Evolutionary conservation across 2,797 vertebrate species (phyloP).

Genomic region (Cyclura pinguis): DNA sequence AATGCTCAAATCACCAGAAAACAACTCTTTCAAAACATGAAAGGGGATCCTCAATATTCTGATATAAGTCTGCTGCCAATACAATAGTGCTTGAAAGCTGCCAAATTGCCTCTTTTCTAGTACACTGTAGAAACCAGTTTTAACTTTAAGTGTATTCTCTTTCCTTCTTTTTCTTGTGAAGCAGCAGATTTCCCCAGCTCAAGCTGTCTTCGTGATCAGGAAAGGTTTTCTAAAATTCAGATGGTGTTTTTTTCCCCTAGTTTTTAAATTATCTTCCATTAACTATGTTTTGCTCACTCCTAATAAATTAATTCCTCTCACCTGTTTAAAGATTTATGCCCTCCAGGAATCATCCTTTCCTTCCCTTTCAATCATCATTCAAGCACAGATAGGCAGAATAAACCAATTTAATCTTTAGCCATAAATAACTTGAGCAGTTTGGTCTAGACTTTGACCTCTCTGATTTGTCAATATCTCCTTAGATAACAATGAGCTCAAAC

Average conservation of each 20-base stretch:
- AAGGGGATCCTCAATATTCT: background rate
- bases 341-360: conserved; percentile 5
- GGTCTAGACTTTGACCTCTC: background rate
- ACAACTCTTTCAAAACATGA: background rate
- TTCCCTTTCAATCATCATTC: conserved; percentile 39
- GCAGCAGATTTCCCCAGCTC: conserved; percentile 26
- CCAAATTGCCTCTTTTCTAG: background rate
- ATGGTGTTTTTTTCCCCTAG: background rate
- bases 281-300: background rate
- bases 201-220: background rate
- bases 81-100: background rate
- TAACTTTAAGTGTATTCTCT: background rate
- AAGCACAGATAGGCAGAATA: conserved; percentile 39
- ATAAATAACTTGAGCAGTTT: conserved; percentile 45
- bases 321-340: rapidly evolving
- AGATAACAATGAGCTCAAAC: background rate
- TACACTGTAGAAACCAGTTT: background rate
- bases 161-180: background rate
- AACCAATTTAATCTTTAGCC: conserved; percentile 22
- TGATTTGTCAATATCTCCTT: conserved; percentile 33
- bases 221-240: conserved; percentile 42
- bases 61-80: background rate
- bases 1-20: background rate
- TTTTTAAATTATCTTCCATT: background rate
- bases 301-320: conserved; percentile 35